Conservation (phyloP, 2,888 invertebrate genomes). For the Nomada fucata region DNA sequence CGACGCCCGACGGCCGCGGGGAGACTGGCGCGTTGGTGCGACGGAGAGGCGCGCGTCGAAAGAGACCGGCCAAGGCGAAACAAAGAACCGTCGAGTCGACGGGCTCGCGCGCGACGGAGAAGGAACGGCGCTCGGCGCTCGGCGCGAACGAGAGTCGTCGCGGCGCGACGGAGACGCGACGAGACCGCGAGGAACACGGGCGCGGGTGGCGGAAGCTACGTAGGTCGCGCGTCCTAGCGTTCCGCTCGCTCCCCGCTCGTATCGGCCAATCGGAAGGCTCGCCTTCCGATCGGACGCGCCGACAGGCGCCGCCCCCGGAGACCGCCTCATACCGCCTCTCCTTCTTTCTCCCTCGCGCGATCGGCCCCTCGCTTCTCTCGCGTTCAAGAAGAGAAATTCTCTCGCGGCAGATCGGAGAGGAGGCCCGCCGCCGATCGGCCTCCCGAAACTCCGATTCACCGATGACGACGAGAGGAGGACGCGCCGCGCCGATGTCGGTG, state of each 20-base stretch:
- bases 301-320: constrained; percentile 76
- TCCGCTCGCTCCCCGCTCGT: constrained; percentile 61
- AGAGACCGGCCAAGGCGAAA: constrained; percentile 39
- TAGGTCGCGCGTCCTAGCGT: constrained; percentile 74
- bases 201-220: constrained; percentile 68
- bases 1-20: constrained; percentile 12
- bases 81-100: constrained; percentile 4
- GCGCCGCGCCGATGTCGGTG: constrained; percentile 54
- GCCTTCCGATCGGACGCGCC: constrained; percentile 72
- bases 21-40: constrained; percentile 32
- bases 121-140: neutral
- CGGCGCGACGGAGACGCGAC: constrained; percentile 23
- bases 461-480: constrained; percentile 68
- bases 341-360: constrained; percentile 65
- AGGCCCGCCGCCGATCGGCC: constrained; percentile 67
- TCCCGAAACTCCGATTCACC: constrained; percentile 69
- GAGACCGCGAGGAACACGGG: constrained; percentile 41
- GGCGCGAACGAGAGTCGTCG: constrained; percentile 4
- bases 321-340: constrained; percentile 79
- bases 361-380: constrained; percentile 57
- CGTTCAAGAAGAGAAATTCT: constrained; percentile 56
- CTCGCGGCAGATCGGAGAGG: constrained; percentile 62
- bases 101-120: constrained; percentile 8
- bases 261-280: constrained; percentile 69
- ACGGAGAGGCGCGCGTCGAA: constrained; percentile 9